Base-by-base conservation (phyloP, 2,888 invertebrate genomes). In the Epirrita christyi region DNA sequence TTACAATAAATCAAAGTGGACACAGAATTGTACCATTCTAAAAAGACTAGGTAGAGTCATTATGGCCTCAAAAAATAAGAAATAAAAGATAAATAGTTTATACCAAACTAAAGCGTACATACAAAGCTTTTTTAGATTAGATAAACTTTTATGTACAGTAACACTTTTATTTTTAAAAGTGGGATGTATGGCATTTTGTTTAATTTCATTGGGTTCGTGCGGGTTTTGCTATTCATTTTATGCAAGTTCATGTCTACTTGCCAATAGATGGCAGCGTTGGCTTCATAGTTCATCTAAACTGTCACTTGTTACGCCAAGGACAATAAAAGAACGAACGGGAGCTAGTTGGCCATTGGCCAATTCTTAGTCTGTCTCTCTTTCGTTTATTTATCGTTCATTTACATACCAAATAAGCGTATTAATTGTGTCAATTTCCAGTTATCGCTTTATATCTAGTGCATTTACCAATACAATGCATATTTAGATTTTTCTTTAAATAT, bases 61-160 rank as follows among this genome's bases (percentile, higher is more conserved):
- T 87, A 88, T 88, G 88, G 88, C 88, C 81, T 83, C 85, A 37
- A 21, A 21, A 21, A 44, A 21, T 74, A 70, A 71, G 68, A 63
- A 66, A 58, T 64, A 66, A 50, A 68, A 54, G 56, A 63, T 64
- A 68, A 67, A 68, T 64, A 63, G 55, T 58, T 48, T 46, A 52
- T 59, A 60, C 40, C 38, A 28, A 54, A 59, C 42, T 55, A 50
- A 59, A 32, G 67, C 61, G 43, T 73, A 71, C 71, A 61, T 73
- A 76, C 75, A 77, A 73, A 72, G 73, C 72, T 15, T 59, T 51
- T 49, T 37, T 52, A 60, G 47, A 44, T 52, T 56, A 59, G 14
- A 64, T 67, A 73, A 62, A 67, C 65, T 71, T 67, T 72, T 76
- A 74, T 75, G 59, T 73, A 79, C 73, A 77, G 60, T 67, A 72